phyloP scores from a whole-genome alignment of 2,888 invertebrate species.

The Drosophila pegasa region DNA sequence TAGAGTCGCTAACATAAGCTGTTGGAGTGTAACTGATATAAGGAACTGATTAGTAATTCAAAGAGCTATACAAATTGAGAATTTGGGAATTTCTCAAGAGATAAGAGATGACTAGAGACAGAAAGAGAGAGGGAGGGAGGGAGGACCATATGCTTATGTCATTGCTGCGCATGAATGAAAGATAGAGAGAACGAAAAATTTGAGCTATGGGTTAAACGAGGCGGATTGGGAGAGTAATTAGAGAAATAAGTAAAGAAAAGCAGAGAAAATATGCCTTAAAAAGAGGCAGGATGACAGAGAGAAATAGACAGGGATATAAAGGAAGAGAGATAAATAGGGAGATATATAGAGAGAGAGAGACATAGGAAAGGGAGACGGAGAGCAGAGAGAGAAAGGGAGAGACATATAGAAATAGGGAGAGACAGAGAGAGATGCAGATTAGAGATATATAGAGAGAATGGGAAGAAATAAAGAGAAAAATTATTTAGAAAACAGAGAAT shows the following conservation, averaged over 20 bases:
- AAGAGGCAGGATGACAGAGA: background rate
- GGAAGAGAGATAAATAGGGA: background rate
- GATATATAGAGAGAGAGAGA: background rate
- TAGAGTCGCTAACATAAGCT: background rate
- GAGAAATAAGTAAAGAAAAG: background rate
- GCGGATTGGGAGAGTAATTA: background rate
- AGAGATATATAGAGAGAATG: too few species aligned
- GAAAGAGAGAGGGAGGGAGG: background rate
- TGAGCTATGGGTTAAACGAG: too few species aligned
- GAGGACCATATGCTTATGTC: background rate
- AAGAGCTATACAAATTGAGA: background rate
- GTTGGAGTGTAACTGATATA: slow-evolving; percentile 1
- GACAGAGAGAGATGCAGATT: background rate
- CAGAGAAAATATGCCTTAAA: too few species aligned
- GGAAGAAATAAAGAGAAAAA: too few species aligned
- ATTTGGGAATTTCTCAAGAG: background rate
- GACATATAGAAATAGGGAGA: background rate
- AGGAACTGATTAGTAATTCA: background rate
- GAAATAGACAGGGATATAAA: background rate
- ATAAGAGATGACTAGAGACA: background rate
- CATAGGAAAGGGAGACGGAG: background rate
- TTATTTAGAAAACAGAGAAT: too few species aligned
- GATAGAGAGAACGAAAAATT: background rate
- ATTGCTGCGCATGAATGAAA: background rate
- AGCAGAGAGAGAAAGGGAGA: background rate